phyloP scores from a whole-genome alignment of 2,888 invertebrate species.

The Strigamia transsilvanica region DNA sequence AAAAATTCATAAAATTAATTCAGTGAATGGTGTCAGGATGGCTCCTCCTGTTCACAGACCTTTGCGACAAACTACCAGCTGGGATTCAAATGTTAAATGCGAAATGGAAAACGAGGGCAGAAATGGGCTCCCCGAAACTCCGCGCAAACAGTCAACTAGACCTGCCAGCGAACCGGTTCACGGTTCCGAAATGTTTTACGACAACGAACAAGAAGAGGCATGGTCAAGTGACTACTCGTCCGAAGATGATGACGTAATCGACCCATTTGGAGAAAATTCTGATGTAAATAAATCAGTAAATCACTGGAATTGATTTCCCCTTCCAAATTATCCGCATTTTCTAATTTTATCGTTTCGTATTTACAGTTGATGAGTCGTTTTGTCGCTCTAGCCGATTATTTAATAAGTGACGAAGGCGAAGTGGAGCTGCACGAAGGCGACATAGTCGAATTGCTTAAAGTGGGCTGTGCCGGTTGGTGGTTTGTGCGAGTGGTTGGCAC shows the following conservation, averaged over 20 bases:
- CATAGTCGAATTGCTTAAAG: conserved; percentile 85
- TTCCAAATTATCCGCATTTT: not conserved
- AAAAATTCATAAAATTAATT: conserved; percentile 54
- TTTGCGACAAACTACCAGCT: conserved; percentile 52
- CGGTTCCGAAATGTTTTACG: conserved; percentile 32
- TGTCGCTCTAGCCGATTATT: conserved; percentile 90
- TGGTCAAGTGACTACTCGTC: conserved; percentile 54
- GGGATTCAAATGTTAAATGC: conserved; percentile 46
- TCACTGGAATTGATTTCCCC: too few relatives aligned
- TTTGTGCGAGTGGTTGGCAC: conserved; percentile 81
- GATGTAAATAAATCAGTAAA: conserved; percentile 24
- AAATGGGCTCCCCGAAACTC: not conserved
- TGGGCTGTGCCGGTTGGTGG: conserved; percentile 97
- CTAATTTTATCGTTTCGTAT: not conserved
- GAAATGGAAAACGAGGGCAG: conserved; percentile 34
- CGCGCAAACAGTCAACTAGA: conserved; percentile 3
- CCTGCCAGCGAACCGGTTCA: conserved; percentile 50
- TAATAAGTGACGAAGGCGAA: conserved; percentile 88
- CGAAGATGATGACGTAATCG: conserved; percentile 54
- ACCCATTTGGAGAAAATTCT: conserved; percentile 51
- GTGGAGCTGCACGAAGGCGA: conserved; percentile 91
- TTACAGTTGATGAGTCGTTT: conserved; percentile 69
- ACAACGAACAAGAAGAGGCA: conserved; percentile 51
- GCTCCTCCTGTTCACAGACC: conserved; percentile 40
- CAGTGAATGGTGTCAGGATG: conserved; percentile 53